Percentiles rank a stretch among this genome's conserved stretches.
These are phyloP conservation scores for Timema podura DNA, from an alignment of 2,888 invertebrate species.

Conservation along the genomic window DNA sequence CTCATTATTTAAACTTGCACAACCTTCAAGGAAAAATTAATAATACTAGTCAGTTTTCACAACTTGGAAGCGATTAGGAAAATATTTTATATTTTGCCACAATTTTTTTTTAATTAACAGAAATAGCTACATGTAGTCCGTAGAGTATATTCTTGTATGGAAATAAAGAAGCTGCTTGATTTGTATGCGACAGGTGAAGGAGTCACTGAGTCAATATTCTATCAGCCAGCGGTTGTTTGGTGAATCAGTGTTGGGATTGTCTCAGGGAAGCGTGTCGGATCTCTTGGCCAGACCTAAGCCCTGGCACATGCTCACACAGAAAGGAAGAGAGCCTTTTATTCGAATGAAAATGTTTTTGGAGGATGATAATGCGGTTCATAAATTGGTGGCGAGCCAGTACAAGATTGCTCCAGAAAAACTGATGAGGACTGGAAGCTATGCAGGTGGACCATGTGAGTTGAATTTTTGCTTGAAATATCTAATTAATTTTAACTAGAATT, in stretches of 20 bases:
- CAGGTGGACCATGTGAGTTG: slow-evolving; percentile 74
- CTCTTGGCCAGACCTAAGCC: slow-evolving; percentile 95
- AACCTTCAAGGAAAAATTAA: no score
- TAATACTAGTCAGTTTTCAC: no score
- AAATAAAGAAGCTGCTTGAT: no score
- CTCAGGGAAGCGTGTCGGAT: slow-evolving; percentile 97
- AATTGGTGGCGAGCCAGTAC: slow-evolving; percentile 93
- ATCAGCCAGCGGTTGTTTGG: slow-evolving; percentile 98
- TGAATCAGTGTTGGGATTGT: slow-evolving; percentile 93
- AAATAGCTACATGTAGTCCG: no score
- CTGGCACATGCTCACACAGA: slow-evolving; percentile 98
- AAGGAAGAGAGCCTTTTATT: slow-evolving; percentile 94
- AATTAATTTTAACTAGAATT: no score
- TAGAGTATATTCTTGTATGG: no score
- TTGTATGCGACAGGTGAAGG: slow-evolving; percentile 62
- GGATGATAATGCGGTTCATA: slow-evolving; percentile 93
- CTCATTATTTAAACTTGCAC: no score
- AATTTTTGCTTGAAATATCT: slow-evolving; percentile 27
- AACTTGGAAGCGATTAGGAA: no score
- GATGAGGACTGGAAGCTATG: slow-evolving; percentile 93
- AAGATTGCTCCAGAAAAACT: slow-evolving; percentile 97
- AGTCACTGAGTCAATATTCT: slow-evolving; percentile 90
- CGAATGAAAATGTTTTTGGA: slow-evolving; percentile 97
- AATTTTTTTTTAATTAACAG: no score
- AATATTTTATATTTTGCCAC: no score